Conservation (phyloP, 2,888 invertebrate species). For the Hybos culiciformis region DNA sequence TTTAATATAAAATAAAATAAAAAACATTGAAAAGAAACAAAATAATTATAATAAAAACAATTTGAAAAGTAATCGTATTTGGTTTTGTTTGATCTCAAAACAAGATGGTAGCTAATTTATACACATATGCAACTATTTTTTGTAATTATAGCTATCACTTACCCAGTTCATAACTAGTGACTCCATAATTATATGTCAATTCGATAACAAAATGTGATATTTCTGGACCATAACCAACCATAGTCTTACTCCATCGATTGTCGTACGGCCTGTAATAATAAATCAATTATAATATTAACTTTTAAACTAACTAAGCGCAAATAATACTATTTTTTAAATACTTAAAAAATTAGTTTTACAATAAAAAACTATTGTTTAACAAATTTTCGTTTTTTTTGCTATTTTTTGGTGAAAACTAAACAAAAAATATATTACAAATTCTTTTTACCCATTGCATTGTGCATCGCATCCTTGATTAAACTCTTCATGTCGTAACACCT, state of each 20-base stretch:
- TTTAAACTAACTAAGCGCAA: too few species aligned
- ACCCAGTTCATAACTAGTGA: constrained; percentile 73
- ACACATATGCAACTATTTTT: not conserved
- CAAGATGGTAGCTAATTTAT: too few species aligned
- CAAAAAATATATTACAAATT: constrained; percentile 7
- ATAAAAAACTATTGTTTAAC: too few species aligned
- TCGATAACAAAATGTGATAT: constrained; percentile 90
- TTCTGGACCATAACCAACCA: constrained; percentile 96
- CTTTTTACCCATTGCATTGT: constrained; percentile 81
- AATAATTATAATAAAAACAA: too few species aligned
- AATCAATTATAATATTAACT: not conserved
- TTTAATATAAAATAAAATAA: too few species aligned
- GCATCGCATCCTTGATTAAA: constrained; percentile 95
- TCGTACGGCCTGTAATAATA: constrained; percentile 68
- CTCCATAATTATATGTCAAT: constrained; percentile 93
- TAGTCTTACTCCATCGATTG: constrained; percentile 97
- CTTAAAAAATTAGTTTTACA: too few species aligned
- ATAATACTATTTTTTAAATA: too few species aligned
- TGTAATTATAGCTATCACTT: constrained; percentile 5
- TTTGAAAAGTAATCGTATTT: too few species aligned
- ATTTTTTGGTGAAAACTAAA: not conserved
- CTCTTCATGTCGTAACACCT: constrained; percentile 93
- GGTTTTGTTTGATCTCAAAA: too few species aligned
- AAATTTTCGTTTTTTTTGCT: too few species aligned
- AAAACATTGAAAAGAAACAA: too few species aligned